Evolutionary conservation across 2,888 invertebrate genomes (phyloP).

Genomic region (Terebella lapidaria): DNA sequence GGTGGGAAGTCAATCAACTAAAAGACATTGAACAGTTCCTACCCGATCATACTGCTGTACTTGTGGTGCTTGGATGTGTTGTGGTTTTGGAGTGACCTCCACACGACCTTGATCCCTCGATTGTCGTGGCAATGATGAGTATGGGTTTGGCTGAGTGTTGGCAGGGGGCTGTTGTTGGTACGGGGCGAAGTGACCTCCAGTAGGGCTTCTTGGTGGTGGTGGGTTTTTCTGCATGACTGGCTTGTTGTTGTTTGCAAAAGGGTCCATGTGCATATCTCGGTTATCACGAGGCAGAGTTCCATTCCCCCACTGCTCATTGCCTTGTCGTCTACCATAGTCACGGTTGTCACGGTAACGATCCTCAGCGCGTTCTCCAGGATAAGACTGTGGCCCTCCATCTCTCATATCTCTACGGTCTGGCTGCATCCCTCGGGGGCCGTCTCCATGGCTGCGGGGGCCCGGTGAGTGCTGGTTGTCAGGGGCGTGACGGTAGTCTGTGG

Average conservation of each 20-base stretch:
- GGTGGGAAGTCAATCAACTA: no score
- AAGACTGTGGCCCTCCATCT: not conserved
- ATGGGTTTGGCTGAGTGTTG: not conserved
- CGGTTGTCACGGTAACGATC: slow-evolving; percentile 15
- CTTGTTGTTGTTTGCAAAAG: not conserved
- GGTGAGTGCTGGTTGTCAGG: not conserved
- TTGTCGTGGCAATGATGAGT: slow-evolving; percentile 3
- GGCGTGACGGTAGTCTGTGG: not conserved
- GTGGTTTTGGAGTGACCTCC: not conserved
- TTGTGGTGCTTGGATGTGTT: not conserved
- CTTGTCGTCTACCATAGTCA: slow-evolving; percentile 13
- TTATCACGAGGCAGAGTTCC: slow-evolving; percentile 8
- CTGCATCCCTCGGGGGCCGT: not conserved
- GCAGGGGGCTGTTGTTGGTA: slow-evolving; percentile 2
- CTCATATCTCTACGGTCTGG: not conserved
- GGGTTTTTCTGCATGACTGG: not conserved
- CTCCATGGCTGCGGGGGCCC: not conserved
- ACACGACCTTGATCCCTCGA: not conserved
- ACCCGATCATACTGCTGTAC: slow-evolving; percentile 21
- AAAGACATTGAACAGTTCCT: no score
- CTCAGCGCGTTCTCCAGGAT: slow-evolving; percentile 14
- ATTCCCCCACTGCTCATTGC: not conserved
- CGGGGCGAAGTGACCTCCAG: slow-evolving; percentile 14
- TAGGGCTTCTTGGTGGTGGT: slow-evolving; percentile 12
- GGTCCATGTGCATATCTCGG: not conserved